These are phyloP conservation scores for Empidonax traillii DNA, from an alignment of 2,113 vertebrate species.

Conservation along the genomic window DNA sequence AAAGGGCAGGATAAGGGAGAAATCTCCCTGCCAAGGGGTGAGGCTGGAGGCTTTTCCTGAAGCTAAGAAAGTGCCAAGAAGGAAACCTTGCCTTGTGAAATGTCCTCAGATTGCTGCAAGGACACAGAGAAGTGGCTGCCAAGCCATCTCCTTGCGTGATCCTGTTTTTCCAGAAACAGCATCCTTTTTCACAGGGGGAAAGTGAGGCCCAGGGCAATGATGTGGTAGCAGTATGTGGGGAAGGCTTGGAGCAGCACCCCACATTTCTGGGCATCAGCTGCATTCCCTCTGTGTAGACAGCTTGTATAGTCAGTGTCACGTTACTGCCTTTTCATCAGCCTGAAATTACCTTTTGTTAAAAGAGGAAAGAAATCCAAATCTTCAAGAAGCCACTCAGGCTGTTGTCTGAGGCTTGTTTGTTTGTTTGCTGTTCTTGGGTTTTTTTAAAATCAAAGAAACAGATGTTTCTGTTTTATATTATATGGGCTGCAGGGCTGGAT, in stretches of 20 bases:
- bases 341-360: conserved; percentile 32
- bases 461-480: conserved; percentile 31
- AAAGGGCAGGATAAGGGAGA: conserved; percentile 14
- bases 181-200: background rate
- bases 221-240: background rate
- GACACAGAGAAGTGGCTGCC: background rate
- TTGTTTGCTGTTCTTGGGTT: background rate
- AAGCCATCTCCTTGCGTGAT: background rate
- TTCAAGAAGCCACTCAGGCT: conserved; percentile 23
- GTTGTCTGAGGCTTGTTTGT: background rate
- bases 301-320: background rate
- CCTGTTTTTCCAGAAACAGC: background rate
- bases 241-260: background rate
- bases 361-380: background rate
- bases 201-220: background rate
- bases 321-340: background rate
- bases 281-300: background rate
- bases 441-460: background rate
- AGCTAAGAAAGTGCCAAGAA: background rate
- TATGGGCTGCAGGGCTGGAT: background rate
- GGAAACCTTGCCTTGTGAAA: conserved; percentile 27
- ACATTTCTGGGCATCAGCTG: background rate
- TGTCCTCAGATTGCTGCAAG: background rate
- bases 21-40: conserved; percentile 6
- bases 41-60: conserved; percentile 18